These are phyloP conservation scores for Champsocephalus gunnari DNA, from an alignment of 2,797 vertebrate genomes.

Conservation along the genomic window DNA sequence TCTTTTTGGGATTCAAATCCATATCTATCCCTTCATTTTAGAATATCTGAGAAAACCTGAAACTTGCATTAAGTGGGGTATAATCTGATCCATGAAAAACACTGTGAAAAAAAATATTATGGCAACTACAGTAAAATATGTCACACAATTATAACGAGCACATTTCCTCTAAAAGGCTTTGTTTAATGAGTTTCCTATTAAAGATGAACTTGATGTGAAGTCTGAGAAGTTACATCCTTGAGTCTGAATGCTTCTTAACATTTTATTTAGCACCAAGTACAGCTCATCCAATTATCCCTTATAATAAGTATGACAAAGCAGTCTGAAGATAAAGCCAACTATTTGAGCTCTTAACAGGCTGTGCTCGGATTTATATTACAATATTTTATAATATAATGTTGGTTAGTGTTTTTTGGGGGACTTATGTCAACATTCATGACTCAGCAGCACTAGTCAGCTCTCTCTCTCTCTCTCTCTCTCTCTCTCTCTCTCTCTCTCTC, in stretches of 20 bases:
- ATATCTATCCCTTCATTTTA: background rate
- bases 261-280: conserved; percentile 74
- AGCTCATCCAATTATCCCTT: conserved; percentile 47
- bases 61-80: background rate
- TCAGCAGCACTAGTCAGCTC: conserved; percentile 37
- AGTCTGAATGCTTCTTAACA: background rate
- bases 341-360: background rate
- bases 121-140: background rate
- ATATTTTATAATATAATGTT: background rate
- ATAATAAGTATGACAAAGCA: background rate
- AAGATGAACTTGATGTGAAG: background rate
- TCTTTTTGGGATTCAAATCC: no score
- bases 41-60: background rate
- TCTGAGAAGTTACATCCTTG: background rate
- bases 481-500: conserved; percentile 12
- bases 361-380: background rate
- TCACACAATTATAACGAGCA: background rate
- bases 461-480: conserved; percentile 10
- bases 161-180: background rate
- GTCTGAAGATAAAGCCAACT: background rate
- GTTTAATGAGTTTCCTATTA: background rate
- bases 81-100: background rate
- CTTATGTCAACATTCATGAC: conserved; percentile 38
- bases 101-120: background rate
- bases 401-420: background rate